Evolutionary conservation across 2,113 vertebrate genomes (phyloP).

Genomic region (Ariopsis seemanni): DNA sequence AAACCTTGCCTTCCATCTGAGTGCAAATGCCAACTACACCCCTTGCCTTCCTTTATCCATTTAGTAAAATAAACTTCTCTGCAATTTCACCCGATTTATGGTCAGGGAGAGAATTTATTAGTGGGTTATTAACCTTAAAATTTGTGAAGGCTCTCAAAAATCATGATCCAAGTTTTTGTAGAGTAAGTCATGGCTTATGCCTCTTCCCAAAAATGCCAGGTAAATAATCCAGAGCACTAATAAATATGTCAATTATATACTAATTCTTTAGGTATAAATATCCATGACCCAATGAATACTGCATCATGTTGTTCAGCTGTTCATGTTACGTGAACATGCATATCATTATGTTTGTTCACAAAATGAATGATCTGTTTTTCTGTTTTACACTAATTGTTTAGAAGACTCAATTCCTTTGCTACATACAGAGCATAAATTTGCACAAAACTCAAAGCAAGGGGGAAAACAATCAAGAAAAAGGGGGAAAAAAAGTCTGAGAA

Average conservation of each 20-base stretch:
- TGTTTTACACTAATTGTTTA: no score
- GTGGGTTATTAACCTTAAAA: constrained; percentile 6
- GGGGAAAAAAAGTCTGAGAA: background rate
- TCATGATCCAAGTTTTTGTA: background rate
- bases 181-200: background rate
- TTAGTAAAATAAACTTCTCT: constrained; percentile 10
- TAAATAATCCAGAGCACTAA: background rate
- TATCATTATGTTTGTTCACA: no score
- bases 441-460: background rate
- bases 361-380: no score
- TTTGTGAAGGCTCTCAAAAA: background rate
- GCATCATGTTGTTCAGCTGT: background rate
- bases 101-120: constrained; percentile 17
- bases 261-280: background rate
- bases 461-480: background rate
- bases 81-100: constrained; percentile 27
- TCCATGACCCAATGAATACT: background rate
- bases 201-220: background rate
- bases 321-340: background rate
- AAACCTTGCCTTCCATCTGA: constrained; percentile 26
- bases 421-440: background rate
- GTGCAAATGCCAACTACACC: constrained; percentile 12
- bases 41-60: background rate
- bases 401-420: background rate
- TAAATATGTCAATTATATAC: background rate